Conservation (phyloP, 2,888 invertebrate species). For the Sisyra nigra region DNA sequence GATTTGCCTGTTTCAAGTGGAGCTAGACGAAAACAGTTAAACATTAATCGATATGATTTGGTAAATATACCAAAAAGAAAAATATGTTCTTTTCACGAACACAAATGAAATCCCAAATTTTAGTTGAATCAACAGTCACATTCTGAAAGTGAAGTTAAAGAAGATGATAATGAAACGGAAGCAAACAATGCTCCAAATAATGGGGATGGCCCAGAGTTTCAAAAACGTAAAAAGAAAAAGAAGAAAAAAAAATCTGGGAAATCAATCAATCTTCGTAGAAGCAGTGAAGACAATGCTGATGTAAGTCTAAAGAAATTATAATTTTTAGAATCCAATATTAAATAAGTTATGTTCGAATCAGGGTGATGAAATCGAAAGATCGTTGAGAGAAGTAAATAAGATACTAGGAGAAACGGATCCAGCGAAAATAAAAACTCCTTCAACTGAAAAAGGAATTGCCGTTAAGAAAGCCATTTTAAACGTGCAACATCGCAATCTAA, state of each 20-base stretch:
- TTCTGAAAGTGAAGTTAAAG: slow-evolving; percentile 53
- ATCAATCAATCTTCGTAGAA: slow-evolving; percentile 30
- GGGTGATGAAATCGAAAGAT: slow-evolving; percentile 50
- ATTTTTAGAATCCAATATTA: too few species aligned
- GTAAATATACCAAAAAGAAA: slow-evolving; percentile 36
- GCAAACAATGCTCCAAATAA: slow-evolving; percentile 35
- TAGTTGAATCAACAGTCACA: slow-evolving; percentile 48
- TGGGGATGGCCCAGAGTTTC: slow-evolving; percentile 28
- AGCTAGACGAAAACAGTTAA: slow-evolving; percentile 37
- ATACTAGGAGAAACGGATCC: slow-evolving; percentile 40
- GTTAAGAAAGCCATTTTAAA: slow-evolving; percentile 33
- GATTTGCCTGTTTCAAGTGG: slow-evolving; percentile 33
- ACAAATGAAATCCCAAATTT: slow-evolving; percentile 1
- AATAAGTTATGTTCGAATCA: slow-evolving; percentile 14
- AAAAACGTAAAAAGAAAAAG: slow-evolving; percentile 42
- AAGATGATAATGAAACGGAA: slow-evolving; percentile 48
- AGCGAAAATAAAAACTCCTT: slow-evolving; percentile 15
- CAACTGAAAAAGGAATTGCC: slow-evolving; percentile 17
- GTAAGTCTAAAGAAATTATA: slow-evolving; percentile 27
- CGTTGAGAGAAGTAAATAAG: slow-evolving; percentile 48
- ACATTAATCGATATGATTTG: slow-evolving; percentile 53
- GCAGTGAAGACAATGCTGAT: slow-evolving; percentile 48
- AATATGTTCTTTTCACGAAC: slow-evolving; percentile 3
- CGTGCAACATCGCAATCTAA: slow-evolving; percentile 54
- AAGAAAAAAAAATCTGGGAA: slow-evolving; percentile 45